These are phyloP conservation scores for Graptemys geographica DNA, from an alignment of 2,797 vertebrate genomes.

Conservation along the genomic window DNA sequence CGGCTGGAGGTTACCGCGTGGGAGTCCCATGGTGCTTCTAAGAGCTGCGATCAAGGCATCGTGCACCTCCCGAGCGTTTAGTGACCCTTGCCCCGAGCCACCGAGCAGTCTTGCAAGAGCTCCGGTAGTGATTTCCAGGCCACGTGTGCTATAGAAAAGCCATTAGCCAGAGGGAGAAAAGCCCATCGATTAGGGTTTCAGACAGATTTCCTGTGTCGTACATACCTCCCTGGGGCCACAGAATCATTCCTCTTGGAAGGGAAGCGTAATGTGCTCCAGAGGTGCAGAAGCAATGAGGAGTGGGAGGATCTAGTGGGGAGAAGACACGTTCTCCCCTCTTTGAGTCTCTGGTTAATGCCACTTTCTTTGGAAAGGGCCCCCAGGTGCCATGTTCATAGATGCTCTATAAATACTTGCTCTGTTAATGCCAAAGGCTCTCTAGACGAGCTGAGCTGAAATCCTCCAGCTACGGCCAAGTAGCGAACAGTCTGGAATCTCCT, in stretches of 20 bases:
- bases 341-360: not conserved
- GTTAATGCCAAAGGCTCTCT: not conserved
- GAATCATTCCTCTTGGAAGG: slow-evolving; percentile 20
- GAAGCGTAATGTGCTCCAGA: not conserved
- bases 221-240: not conserved
- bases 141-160: not conserved
- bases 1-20: not conserved
- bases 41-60: not conserved
- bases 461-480: not conserved
- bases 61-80: rapidly evolving
- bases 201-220: not conserved
- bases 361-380: not conserved
- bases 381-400: not conserved
- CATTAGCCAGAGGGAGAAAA: rapidly evolving
- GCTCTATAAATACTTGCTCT: not conserved
- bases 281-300: not conserved
- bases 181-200: rapidly evolving
- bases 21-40: not conserved
- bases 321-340: not conserved
- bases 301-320: not conserved
- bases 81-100: slow-evolving; percentile 40
- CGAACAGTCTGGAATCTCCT: not conserved
- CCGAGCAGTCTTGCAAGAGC: not conserved
- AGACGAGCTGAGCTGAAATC: not conserved
- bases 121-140: not conserved